Base-by-base conservation (phyloP, 2,797 vertebrate genomes). In the Manis pentadactyla region DNA sequence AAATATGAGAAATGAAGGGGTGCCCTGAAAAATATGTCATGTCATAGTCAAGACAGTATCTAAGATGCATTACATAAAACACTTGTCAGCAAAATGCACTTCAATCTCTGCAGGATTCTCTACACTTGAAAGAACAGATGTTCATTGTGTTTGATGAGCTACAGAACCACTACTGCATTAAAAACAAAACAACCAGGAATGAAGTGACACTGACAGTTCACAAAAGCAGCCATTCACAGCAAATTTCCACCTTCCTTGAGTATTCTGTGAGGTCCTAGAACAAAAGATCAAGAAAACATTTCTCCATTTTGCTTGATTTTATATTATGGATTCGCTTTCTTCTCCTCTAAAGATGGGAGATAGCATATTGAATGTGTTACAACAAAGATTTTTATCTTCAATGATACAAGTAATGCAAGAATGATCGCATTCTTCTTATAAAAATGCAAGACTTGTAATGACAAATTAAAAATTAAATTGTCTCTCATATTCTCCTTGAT, bases 101-200 rank as follows among this genome's bases (percentile, higher is more conserved):
- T 95, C 83, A 87, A 87, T 97, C 84, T 85, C 93, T 90, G 42
- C 59, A 86, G 94, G 92, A 79, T 83, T 96, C 90, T 97, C 97
- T 96, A 92, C 87, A 94, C 95, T 98, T 97, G 93, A 97, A 97
- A 98, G 91, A 98, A 86, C 87, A 97, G 94, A 96, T 97, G 94
- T 93, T 98, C 94, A 63, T 42, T 95, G 90, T 95, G 78, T 96
- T 87, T 97, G 96, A 97, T 97, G 96, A 98, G 71, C 79, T 97
- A 85, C 85, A 95, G 85, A 97, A 88, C n/a, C 73, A 89, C 78
- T 82, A 46, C 88, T 97, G 27, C 11, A 46, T 68, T 90, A 53
- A 82, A 63, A 97, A 83, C 61, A 97, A 96, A 96, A 96, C 87
- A 87, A 85, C 83, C 82, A 86, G 13, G n/a, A 89, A 78, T 12